Evolutionary conservation across 2,113 vertebrate species (phyloP).

Genomic region (Barbus barbus): DNA sequence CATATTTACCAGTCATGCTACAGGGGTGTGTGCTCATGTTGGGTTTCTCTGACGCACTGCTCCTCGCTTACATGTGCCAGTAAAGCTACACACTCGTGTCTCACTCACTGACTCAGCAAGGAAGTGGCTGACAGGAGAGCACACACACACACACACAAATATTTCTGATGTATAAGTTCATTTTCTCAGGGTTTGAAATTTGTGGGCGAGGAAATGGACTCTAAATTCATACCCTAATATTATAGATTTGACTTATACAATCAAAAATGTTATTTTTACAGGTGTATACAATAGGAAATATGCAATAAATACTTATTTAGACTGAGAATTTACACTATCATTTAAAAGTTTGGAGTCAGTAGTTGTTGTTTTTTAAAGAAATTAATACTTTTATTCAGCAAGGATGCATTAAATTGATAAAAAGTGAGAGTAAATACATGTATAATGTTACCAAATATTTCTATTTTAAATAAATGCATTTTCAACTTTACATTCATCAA

Average conservation of each 20-base stretch:
- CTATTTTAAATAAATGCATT: background rate
- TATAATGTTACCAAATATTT: background rate
- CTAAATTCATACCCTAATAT: background rate
- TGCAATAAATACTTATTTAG: background rate
- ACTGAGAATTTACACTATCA: background rate
- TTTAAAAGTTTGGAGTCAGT: background rate
- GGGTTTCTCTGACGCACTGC: conserved; percentile 27
- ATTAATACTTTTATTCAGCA: too few relatives aligned
- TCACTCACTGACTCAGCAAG: conserved; percentile 42
- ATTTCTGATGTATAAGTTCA: background rate
- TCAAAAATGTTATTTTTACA: too few relatives aligned
- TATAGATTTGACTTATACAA: background rate
- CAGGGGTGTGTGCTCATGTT: background rate
- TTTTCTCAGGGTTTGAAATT: background rate
- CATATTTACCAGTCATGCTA: conserved; percentile 21
- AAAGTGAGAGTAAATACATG: too few relatives aligned
- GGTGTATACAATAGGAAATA: background rate
- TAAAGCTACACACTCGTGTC: conserved; percentile 16
- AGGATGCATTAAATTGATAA: too few relatives aligned
- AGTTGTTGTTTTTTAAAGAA: background rate
- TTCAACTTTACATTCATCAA: background rate
- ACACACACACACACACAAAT: conserved; percentile 1
- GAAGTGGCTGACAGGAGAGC: conserved; percentile 15
- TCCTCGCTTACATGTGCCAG: conserved; percentile 34
- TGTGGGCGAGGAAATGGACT: background rate